Conservation (phyloP, 2,888 invertebrate species). For the Cataglyphis albicans region DNA sequence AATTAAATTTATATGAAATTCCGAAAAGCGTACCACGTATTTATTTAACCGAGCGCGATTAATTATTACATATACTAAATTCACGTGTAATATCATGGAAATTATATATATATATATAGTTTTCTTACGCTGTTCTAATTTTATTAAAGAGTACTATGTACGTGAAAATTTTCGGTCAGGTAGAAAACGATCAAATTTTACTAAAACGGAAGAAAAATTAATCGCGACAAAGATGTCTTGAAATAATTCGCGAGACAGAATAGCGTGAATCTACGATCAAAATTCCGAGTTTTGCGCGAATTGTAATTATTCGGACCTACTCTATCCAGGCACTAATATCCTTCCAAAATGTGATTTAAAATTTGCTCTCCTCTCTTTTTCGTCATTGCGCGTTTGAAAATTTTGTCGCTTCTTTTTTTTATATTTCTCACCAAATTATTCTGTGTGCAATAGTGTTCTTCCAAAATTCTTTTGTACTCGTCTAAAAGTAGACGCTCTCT, state of each 20-base stretch:
- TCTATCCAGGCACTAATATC: slow-evolving; percentile 85
- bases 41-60: background rate
- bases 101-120: background rate
- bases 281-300: slow-evolving; percentile 35
- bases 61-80: slow-evolving; percentile 13
- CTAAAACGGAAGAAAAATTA: slow-evolving; percentile 13
- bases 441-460: slow-evolving; percentile 31
- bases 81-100: background rate
- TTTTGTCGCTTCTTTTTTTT: slow-evolving; percentile 3
- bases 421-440: slow-evolving; percentile 7
- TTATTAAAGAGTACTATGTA: slow-evolving; percentile 6
- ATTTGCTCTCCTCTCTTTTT: slow-evolving; percentile 32
- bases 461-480: slow-evolving; percentile 43
- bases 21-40: background rate
- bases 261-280: slow-evolving; percentile 50
- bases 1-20: background rate
- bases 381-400: slow-evolving; percentile 27
- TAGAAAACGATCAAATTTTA: slow-evolving; percentile 18
- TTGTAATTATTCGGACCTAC: slow-evolving; percentile 80
- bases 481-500: slow-evolving; percentile 25
- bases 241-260: slow-evolving; percentile 58
- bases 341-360: slow-evolving; percentile 70
- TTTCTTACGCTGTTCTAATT: slow-evolving; percentile 32
- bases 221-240: slow-evolving; percentile 24
- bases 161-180: slow-evolving; percentile 48